Evolutionary conservation across 2,888 invertebrate species (phyloP).

Genomic region (Neria commutata): DNA sequence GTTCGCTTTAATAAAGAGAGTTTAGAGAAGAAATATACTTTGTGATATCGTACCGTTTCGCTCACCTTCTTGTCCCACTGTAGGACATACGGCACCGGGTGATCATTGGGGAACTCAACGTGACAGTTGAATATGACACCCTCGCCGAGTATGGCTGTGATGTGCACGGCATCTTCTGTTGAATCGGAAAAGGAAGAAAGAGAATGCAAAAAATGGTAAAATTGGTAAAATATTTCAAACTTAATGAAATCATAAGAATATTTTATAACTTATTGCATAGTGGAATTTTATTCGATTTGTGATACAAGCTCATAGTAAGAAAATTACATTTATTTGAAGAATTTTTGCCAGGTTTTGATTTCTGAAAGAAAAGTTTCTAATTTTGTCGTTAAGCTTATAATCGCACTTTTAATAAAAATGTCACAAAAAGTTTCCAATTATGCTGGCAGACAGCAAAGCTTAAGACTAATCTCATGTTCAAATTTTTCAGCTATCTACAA

Average conservation of each 20-base stretch:
- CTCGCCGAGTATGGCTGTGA: conserved; percentile 96
- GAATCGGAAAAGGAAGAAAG: conserved; percentile 23
- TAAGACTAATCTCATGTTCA: too few species aligned
- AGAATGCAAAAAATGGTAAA: neutral
- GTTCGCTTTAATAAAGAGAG: conserved; percentile 62
- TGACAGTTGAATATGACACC: conserved; percentile 98
- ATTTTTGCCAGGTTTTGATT: too few species aligned
- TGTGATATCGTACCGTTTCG: conserved; percentile 88
- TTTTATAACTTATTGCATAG: neutral
- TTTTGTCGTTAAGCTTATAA: too few species aligned
- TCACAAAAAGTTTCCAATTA: too few species aligned
- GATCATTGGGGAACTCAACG: conserved; percentile 95
- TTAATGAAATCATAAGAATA: conserved; percentile 4
- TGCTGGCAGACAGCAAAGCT: too few species aligned
- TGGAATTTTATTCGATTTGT: too few species aligned
- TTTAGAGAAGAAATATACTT: conserved; percentile 64
- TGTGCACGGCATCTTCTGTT: conserved; percentile 85
- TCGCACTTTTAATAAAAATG: too few species aligned
- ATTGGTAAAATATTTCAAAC: conserved; percentile 6
- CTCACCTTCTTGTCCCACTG: conserved; percentile 99
- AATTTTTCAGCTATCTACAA: too few species aligned
- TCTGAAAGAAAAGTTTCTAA: too few species aligned
- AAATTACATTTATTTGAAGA: too few species aligned
- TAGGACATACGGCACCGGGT: conserved; percentile 95
- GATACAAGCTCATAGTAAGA: too few species aligned